Evolutionary conservation across 2,797 vertebrate genomes (phyloP), one percentile per base, ranked within the genome.

Genomic region (Todus mexicanus): DNA sequence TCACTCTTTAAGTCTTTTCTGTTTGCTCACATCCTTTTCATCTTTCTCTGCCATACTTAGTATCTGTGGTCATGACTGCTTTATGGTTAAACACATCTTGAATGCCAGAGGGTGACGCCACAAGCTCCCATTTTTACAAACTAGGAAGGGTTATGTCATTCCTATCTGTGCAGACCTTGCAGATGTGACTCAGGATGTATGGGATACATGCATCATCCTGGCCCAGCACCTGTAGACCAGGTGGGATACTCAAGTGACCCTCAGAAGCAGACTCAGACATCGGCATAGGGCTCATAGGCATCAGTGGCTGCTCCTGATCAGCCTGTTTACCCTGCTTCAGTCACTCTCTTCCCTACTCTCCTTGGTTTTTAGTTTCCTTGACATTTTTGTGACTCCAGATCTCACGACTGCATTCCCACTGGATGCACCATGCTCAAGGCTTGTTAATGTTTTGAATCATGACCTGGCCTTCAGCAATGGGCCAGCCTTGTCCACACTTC

Each of bases 281-380:
- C 47, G 37, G 9, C 18, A 57, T 35, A 45, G 33, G 25, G 17
- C 37, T 61, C 1, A 0, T 2, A 74, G 19, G 26, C 5, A 1
- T 10, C 3, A 6, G 13, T 57, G 48, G 17, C 29, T 71, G 50
- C 29, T 40, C 42, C 47, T 18, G 4, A 48, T 56, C 50, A 64
- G 8, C 12, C 38, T 38, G 4, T 40, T 73, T 40, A 37, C 22
- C 7, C 25, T 42, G 15, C 15, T 66, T 8, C 56, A 45, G 26
- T 29, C 1, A 1, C 7, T 47, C 2, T n/a, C 40, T 68, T 77
- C 66, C 22, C 31, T 21, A 38, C 10, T 8, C 4, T 51, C 53
- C 61, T 47, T 56, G 48, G 6, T 68, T 78, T 84, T 26, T 19
- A 38, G 48, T 9, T 64, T 91, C 87, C 22, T 15, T 71, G 53